Evolutionary conservation across 2,113 vertebrate genomes (phyloP).

Genomic region (Datnioides undecimradiatus): DNA sequence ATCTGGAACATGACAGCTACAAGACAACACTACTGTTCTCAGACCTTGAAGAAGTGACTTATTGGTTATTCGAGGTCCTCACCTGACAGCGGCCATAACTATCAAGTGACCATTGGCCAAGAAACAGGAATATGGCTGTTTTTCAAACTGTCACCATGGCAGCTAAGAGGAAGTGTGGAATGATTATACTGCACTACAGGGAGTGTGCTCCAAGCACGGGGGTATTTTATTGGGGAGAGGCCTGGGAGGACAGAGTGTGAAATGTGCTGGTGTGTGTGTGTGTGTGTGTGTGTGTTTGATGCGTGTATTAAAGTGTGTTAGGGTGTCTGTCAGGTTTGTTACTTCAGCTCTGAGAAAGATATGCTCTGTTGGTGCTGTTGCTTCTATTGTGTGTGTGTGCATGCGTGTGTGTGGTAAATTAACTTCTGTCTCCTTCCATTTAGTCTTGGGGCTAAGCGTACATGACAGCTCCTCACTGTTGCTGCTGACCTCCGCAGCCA

Average conservation of each 20-base stretch:
- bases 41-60: conserved; percentile 15
- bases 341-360: conserved; percentile 17
- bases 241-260: conserved; percentile 32
- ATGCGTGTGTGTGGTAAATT: conserved; percentile 44
- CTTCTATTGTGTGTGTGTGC: not conserved
- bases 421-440: conserved; percentile 57
- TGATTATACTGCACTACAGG: conserved; percentile 54
- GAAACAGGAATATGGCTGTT: conserved; percentile 43
- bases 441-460: conserved; percentile 42
- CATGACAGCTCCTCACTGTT: conserved; percentile 38
- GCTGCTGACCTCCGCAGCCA: conserved; percentile 40
- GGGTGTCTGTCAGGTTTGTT: conserved; percentile 30
- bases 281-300: conserved; percentile 28
- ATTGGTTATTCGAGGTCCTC: conserved; percentile 24
- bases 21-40: not conserved
- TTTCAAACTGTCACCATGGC: conserved; percentile 55
- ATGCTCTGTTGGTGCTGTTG: conserved; percentile 9
- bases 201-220: conserved; percentile 17
- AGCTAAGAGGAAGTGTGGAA: conserved; percentile 52
- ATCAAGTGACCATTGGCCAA: conserved; percentile 20
- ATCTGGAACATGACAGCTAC: not conserved
- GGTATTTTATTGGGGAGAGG: conserved; percentile 31
- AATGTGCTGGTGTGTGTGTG: conserved; percentile 16
- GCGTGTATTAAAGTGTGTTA: conserved; percentile 27
- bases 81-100: conserved; percentile 45